These are phyloP conservation scores for Pocota personata DNA, from an alignment of 2,888 invertebrate genomes.

Conservation along the genomic window DNA sequence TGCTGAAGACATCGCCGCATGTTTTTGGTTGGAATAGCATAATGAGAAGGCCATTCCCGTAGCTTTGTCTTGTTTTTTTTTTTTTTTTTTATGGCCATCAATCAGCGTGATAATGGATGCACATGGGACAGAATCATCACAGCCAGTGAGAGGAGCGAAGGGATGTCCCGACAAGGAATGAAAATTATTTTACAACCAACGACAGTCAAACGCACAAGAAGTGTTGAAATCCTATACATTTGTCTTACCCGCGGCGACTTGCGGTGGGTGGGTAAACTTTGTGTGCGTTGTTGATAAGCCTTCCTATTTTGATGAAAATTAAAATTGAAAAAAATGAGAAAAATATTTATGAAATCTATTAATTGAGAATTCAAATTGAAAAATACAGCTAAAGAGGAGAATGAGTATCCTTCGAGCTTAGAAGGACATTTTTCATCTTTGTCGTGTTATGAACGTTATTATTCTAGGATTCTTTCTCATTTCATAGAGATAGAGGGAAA, in stretches of 20 bases:
- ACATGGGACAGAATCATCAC: conserved; percentile 13
- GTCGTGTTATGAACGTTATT: background rate
- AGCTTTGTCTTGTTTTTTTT: background rate
- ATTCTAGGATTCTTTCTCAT: background rate
- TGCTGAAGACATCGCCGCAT: background rate
- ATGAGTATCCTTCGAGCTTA: background rate
- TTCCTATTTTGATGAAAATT: background rate
- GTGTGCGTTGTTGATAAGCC: background rate
- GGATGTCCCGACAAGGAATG: no score
- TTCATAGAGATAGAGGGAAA: background rate
- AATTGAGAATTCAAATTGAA: no score
- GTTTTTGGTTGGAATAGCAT: conserved; percentile 1
- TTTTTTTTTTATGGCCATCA: conserved; percentile 17
- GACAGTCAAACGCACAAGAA: background rate
- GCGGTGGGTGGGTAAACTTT: background rate
- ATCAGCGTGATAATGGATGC: conserved; percentile 50
- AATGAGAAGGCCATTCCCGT: background rate
- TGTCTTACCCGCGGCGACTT: background rate
- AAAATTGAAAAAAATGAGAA: background rate
- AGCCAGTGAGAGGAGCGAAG: background rate
- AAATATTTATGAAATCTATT: background rate
- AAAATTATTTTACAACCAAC: background rate
- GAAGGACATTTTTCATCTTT: background rate
- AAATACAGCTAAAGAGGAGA: background rate
- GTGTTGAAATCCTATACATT: background rate